Conservation (phyloP, 30 jellyfish, hydroid and myxozoan species). For the Pelagia noctiluca region DNA sequence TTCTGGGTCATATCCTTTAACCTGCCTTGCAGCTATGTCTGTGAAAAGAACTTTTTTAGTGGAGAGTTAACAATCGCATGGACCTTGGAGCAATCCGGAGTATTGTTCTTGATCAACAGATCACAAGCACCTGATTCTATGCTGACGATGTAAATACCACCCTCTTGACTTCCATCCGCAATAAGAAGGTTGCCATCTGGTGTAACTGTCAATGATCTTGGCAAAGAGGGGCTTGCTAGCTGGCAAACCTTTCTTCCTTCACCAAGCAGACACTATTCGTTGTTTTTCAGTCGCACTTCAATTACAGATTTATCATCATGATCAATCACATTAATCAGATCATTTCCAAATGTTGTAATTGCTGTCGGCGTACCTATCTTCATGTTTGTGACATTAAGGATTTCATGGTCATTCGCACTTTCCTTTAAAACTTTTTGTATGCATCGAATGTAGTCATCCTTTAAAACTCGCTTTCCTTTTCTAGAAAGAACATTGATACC, state of each 20-base stretch:
- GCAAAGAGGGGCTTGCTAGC: too few species aligned
- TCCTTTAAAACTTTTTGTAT: background rate
- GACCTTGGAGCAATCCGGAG: conserved; percentile 1
- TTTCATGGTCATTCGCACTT: background rate
- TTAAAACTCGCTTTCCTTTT: background rate
- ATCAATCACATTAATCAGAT: background rate
- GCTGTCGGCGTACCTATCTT: background rate
- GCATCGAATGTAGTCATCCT: background rate
- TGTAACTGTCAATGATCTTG: background rate
- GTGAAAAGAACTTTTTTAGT: background rate
- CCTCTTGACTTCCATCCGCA: background rate
- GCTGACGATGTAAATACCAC: background rate
- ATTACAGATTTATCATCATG: too few species aligned
- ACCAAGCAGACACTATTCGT: too few species aligned
- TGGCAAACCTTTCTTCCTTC: too few species aligned
- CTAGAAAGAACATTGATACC: background rate
- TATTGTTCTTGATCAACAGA: background rate
- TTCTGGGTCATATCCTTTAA: conserved; percentile 13
- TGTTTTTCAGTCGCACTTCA: too few species aligned
- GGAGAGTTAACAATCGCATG: background rate
- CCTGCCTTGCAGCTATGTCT: background rate
- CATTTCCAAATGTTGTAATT: conserved; percentile 1
- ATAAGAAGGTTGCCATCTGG: background rate
- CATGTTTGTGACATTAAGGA: background rate
- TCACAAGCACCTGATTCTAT: background rate